Conservation (phyloP, 2,888 invertebrate species). For the Patella pellucida region DNA sequence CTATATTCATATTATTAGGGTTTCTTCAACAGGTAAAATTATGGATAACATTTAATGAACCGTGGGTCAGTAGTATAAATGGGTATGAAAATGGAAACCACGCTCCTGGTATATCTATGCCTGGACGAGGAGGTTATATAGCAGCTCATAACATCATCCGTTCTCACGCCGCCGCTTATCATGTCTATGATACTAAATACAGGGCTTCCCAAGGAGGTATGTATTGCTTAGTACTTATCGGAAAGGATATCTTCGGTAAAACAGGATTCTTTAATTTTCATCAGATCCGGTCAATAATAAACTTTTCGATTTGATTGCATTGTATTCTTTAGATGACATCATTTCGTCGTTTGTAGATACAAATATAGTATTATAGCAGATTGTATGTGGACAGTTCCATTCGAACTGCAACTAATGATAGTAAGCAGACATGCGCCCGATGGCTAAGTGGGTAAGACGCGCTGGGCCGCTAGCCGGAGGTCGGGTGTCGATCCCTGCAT, state of each 20-base stretch:
- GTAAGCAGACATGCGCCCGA: too few species aligned
- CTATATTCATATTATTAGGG: not conserved
- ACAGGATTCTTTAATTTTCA: too few species aligned
- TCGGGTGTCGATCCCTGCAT: too few species aligned
- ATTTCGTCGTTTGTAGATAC: too few species aligned
- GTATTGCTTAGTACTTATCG: not conserved
- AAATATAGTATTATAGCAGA: too few species aligned
- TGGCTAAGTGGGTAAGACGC: too few species aligned
- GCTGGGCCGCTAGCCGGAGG: too few species aligned
- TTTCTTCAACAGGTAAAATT: conserved; percentile 68
- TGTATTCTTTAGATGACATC: too few species aligned
- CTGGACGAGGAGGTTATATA: conserved; percentile 73
- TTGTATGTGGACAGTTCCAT: too few species aligned
- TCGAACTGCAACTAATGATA: too few species aligned
- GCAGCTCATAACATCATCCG: conserved; percentile 78
- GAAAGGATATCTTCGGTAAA: not conserved
- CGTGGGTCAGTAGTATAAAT: conserved; percentile 68
- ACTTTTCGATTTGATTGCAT: too few species aligned
- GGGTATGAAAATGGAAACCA: conserved; percentile 55
- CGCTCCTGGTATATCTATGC: conserved; percentile 53
- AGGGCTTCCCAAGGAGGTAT: conserved; percentile 41
- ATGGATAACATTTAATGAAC: conserved; percentile 88
- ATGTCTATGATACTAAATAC: conserved; percentile 67
- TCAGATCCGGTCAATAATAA: too few species aligned
- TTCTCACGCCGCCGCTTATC: conserved; percentile 79